phyloP scores from a whole-genome alignment of 2,888 invertebrate species.

The Acrobasis consociella region DNA sequence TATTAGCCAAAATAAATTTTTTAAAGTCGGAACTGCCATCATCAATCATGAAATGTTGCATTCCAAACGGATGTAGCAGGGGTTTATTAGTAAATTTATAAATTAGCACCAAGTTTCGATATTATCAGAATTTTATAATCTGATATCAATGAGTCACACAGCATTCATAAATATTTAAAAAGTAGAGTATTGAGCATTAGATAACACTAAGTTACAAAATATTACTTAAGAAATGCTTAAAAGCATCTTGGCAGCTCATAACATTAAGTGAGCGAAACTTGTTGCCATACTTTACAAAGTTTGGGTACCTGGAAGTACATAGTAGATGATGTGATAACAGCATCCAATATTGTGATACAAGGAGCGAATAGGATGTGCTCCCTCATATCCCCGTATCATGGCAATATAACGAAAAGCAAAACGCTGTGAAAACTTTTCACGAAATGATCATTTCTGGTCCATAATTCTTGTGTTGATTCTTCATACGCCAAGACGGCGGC shows the following conservation, averaged over 20 bases:
- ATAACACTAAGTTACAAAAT: too few species aligned
- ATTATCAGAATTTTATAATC: background rate
- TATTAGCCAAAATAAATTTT: too few species aligned
- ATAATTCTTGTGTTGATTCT: too few species aligned
- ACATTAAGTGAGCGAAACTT: slow-evolving; percentile 41
- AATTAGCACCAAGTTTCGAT: slow-evolving; percentile 53
- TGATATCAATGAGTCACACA: too few species aligned
- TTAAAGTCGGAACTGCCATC: background rate
- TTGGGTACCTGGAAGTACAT: slow-evolving; percentile 78
- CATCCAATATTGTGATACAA: slow-evolving; percentile 54
- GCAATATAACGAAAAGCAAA: slow-evolving; percentile 40
- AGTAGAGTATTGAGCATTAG: too few species aligned
- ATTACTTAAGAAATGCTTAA: background rate
- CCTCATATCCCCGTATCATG: slow-evolving; percentile 51
- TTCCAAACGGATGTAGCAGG: slow-evolving; percentile 54
- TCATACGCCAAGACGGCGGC: background rate
- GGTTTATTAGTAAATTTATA: slow-evolving; percentile 45
- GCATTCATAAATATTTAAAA: too few species aligned
- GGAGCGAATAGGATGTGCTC: slow-evolving; percentile 54
- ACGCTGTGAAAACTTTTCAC: slow-evolving; percentile 21
- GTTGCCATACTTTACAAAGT: slow-evolving; percentile 57
- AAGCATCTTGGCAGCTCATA: slow-evolving; percentile 18
- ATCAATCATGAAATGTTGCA: slow-evolving; percentile 52
- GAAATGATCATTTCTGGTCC: slow-evolving; percentile 3
- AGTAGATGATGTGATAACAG: slow-evolving; percentile 72